Percentiles rank a stretch among this genome's conserved stretches.
These are phyloP conservation scores for Dicyrtoma fusca DNA, from an alignment of 2,888 invertebrate species.

Conservation along the genomic window DNA sequence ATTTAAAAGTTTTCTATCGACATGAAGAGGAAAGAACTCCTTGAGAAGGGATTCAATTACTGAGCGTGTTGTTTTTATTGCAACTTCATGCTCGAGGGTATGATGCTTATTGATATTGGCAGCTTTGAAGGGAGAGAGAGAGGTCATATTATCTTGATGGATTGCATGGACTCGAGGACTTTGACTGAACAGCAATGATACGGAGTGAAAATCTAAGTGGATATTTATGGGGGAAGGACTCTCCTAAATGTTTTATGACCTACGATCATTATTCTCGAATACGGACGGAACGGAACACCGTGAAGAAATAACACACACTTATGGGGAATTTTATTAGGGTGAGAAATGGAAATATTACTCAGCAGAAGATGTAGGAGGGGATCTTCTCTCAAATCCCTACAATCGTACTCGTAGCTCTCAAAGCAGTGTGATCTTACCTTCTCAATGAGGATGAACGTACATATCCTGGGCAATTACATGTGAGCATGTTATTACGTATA, in stretches of 20 bases:
- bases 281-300: background rate
- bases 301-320: constrained; percentile 19
- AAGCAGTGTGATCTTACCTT: background rate
- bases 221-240: constrained; percentile 56
- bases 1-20: constrained; percentile 26
- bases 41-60: constrained; percentile 29
- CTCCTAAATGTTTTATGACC: constrained; percentile 57
- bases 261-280: constrained; percentile 48
- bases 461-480: too few species aligned
- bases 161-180: constrained; percentile 37
- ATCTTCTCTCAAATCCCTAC: constrained; percentile 25
- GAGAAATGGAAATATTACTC: constrained; percentile 43
- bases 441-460: background rate
- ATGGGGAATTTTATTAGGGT: constrained; percentile 41
- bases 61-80: constrained; percentile 37
- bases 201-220: constrained; percentile 51
- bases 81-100: constrained; percentile 21
- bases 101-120: constrained; percentile 37
- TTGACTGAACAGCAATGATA: constrained; percentile 41
- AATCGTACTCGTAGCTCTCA: background rate
- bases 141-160: constrained; percentile 30
- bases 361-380: constrained; percentile 15
- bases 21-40: background rate
- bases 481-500: too few species aligned
- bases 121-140: constrained; percentile 16